These are phyloP conservation scores for Eristalinus sepulchralis DNA, from an alignment of 2,888 invertebrate species.

Conservation along the genomic window DNA sequence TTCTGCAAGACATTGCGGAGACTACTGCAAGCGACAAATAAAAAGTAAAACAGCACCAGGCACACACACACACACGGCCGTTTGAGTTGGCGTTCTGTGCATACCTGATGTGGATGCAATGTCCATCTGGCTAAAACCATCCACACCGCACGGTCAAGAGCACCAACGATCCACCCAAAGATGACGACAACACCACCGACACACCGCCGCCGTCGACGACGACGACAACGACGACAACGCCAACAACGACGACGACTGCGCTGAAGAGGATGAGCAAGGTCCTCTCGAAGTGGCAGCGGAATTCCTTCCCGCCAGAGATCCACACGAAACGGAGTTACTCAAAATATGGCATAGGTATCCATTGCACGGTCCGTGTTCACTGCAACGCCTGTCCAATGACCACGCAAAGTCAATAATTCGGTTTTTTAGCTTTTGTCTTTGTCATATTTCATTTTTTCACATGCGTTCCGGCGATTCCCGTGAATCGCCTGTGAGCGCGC, in stretches of 20 bases:
- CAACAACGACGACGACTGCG: not conserved
- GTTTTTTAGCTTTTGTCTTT: slow-evolving; percentile 69
- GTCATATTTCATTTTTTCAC: slow-evolving; percentile 73
- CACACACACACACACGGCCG: slow-evolving; percentile 17
- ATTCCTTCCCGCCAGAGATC: slow-evolving; percentile 40
- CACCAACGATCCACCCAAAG: slow-evolving; percentile 14
- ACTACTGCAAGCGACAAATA: slow-evolving; percentile 10
- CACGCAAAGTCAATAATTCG: slow-evolving; percentile 72
- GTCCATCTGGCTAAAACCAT: slow-evolving; percentile 65
- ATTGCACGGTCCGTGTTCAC: slow-evolving; percentile 68
- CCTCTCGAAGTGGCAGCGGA: slow-evolving; percentile 40
- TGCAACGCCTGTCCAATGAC: slow-evolving; percentile 71
- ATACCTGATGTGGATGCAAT: slow-evolving; percentile 63
- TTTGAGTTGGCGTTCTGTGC: slow-evolving; percentile 45
- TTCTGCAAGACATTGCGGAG: slow-evolving; percentile 66
- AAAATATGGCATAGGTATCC: slow-evolving; percentile 68
- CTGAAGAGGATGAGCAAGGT: slow-evolving; percentile 50
- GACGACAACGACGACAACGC: not conserved
- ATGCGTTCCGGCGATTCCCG: slow-evolving; percentile 70
- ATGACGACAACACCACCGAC: slow-evolving; percentile 3
- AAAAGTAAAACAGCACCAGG: not conserved
- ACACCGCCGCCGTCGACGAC: not conserved
- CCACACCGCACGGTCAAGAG: slow-evolving; percentile 20
- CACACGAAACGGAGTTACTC: slow-evolving; percentile 55
- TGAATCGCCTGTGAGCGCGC: slow-evolving; percentile 68